Conservation (phyloP, 2,113 vertebrate species). For the Apteryx mantelli region DNA sequence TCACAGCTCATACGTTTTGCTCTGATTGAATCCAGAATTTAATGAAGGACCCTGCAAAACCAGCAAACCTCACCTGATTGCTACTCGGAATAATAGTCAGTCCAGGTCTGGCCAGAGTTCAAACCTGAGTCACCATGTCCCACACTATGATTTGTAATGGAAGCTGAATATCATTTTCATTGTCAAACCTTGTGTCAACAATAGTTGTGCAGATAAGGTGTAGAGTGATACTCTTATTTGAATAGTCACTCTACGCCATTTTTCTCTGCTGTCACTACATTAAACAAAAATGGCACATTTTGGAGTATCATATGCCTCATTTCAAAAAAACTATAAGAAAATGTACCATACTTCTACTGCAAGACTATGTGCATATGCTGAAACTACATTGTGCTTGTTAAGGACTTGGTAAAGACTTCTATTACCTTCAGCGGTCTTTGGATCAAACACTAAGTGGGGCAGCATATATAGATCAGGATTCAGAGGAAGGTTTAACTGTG, state of each 20-base stretch:
- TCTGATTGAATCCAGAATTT: not conserved
- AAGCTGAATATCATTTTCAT: not conserved
- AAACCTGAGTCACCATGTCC: not conserved
- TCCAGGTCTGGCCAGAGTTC: not conserved
- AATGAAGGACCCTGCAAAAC: not conserved
- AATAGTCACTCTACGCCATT: not conserved
- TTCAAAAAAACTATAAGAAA: not conserved
- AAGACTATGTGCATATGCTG: not conserved
- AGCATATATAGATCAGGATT: constrained; percentile 45
- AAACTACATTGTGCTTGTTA: not conserved
- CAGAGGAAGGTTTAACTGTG: constrained; percentile 45
- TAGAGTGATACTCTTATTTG: not conserved
- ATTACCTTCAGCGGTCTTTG: constrained; percentile 15
- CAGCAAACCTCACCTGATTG: not conserved
- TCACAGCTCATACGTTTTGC: not conserved
- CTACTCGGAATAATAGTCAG: not conserved
- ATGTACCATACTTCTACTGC: not conserved
- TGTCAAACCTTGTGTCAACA: not conserved
- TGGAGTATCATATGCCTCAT: not conserved
- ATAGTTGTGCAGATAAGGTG: not conserved
- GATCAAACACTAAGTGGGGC: not conserved
- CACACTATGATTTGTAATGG: not conserved
- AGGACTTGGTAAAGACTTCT: not conserved
- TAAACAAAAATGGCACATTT: not conserved
- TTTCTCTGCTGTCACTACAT: not conserved